Conservation (phyloP, 2,888 invertebrate species). For the Malacosoma neustria region DNA sequence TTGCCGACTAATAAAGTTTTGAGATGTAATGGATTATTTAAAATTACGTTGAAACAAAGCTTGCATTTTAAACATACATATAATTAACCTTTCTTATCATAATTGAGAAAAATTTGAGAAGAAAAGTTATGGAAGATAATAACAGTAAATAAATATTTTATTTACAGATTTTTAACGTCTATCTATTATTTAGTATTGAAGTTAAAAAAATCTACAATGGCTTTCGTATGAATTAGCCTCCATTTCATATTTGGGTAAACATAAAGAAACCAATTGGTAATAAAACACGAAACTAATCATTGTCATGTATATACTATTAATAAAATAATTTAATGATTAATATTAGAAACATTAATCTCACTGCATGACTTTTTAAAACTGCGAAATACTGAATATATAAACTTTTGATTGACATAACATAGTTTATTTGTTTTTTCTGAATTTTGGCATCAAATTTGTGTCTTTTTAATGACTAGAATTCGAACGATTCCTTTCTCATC, state of each 20-base stretch:
- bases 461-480: too few species aligned
- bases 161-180: conserved; percentile 69
- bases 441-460: too few species aligned
- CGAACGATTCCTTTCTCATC: too few species aligned
- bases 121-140: conserved; percentile 68
- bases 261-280: not conserved
- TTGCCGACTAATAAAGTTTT: not conserved
- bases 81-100: conserved; percentile 63
- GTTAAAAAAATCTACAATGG: conserved; percentile 38
- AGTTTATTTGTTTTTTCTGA: too few species aligned
- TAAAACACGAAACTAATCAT: not conserved
- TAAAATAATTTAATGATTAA: too few species aligned
- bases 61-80: conserved; percentile 45
- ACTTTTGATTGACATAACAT: too few species aligned
- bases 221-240: conserved; percentile 7
- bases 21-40: too few species aligned
- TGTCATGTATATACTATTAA: too few species aligned
- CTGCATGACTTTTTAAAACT: not conserved
- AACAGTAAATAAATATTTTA: conserved; percentile 74
- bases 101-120: conserved; percentile 69
- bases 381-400: too few species aligned
- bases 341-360: not conserved
- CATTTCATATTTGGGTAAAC: not conserved
- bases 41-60: conserved; percentile 41
- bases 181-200: conserved; percentile 62